These are phyloP conservation scores for Tichodroma muraria DNA, from an alignment of 2,113 vertebrate species.

Conservation along the genomic window DNA sequence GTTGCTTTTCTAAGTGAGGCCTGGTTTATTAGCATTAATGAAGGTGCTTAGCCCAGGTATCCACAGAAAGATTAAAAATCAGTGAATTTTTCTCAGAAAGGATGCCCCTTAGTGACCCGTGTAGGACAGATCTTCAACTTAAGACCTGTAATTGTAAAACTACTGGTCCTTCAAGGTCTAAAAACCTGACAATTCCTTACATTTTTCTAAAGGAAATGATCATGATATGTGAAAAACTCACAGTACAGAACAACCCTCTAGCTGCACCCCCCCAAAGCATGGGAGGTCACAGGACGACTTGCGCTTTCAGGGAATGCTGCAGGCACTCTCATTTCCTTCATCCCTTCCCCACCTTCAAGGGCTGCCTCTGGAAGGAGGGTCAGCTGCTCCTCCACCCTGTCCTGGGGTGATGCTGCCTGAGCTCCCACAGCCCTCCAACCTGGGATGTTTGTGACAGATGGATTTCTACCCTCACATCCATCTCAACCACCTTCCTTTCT, in stretches of 20 bases:
- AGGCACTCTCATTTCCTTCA: not conserved
- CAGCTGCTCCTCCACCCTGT: not conserved
- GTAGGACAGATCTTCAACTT: not conserved
- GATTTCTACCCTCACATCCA: not conserved
- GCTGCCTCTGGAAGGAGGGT: not conserved
- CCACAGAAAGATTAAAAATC: not conserved
- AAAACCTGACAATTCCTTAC: not conserved
- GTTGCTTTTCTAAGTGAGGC: not conserved
- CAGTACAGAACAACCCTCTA: not conserved
- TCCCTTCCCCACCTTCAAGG: not conserved
- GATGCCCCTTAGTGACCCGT: not conserved
- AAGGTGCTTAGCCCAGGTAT: not conserved
- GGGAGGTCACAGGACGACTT: not conserved
- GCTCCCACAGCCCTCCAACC: not conserved
- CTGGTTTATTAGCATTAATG: not conserved
- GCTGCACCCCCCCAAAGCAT: accelerated
- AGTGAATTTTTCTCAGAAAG: not conserved
- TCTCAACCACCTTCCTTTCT: not conserved
- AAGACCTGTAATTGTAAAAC: not conserved
- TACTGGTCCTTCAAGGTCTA: not conserved
- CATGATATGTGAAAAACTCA: not conserved
- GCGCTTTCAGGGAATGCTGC: not conserved
- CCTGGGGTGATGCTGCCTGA: not conserved
- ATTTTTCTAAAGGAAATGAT: not conserved
- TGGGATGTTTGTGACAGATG: not conserved